These are phyloP conservation scores for Corbicula japonica DNA, from an alignment of 2,888 invertebrate genomes.

Conservation along the genomic window DNA sequence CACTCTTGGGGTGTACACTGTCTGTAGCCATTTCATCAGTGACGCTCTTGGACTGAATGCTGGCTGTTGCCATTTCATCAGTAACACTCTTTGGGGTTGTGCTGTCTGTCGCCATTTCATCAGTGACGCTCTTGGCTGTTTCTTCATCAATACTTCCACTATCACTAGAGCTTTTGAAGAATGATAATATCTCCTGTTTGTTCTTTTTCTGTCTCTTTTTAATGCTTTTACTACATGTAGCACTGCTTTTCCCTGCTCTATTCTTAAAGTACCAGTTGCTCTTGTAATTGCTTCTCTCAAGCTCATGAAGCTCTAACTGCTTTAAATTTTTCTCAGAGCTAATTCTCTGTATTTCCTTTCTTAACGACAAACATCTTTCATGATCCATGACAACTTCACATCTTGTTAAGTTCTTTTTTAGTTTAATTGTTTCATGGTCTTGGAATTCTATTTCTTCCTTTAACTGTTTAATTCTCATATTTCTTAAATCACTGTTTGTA, in stretches of 20 bases:
- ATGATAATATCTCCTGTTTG: constrained; percentile 19
- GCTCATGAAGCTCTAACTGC: constrained; percentile 28
- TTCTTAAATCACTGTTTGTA: constrained; percentile 19
- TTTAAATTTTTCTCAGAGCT: constrained; percentile 26
- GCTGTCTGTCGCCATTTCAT: neutral
- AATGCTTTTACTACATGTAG: constrained; percentile 29
- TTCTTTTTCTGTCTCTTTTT: constrained; percentile 30
- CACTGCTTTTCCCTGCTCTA: constrained; percentile 18
- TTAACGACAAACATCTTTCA: constrained; percentile 20
- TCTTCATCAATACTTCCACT: constrained; percentile 13
- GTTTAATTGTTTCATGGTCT: constrained; percentile 20
- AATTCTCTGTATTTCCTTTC: constrained; percentile 26
- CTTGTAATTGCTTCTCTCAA: constrained; percentile 25
- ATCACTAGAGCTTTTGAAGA: constrained; percentile 19
- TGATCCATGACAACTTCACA: constrained; percentile 24
- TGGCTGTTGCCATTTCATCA: constrained; percentile 2
- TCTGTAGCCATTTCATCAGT: constrained; percentile 4
- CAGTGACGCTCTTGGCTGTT: constrained; percentile 13
- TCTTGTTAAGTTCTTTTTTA: constrained; percentile 27
- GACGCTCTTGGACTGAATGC: constrained; percentile 5
- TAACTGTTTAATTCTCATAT: constrained; percentile 31
- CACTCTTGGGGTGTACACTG: neutral
- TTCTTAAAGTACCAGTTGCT: constrained; percentile 30
- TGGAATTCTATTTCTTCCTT: constrained; percentile 30
- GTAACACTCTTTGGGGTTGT: neutral